Percentiles rank a stretch among this genome's conserved stretches.
Evolutionary conservation across 2,113 vertebrate species (phyloP).

Genomic region (Erinaceus europaeus): DNA sequence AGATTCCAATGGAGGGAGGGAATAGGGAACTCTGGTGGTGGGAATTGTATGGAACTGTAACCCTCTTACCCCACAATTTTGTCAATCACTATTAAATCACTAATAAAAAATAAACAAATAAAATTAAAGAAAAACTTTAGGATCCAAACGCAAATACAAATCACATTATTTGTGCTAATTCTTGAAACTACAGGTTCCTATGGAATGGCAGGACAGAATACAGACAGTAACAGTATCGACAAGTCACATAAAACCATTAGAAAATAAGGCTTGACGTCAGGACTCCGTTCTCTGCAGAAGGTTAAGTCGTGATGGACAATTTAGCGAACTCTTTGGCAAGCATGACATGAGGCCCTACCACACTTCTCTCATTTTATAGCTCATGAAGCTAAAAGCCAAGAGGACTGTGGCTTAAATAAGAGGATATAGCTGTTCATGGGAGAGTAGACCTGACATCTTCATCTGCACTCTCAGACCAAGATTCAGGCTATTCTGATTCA

Average conservation of each 20-base stretch:
- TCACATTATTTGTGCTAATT: neutral
- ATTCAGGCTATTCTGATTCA: no score
- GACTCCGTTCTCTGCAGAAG: neutral
- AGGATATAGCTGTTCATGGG: neutral
- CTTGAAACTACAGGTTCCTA: neutral
- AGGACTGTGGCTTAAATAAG: neutral
- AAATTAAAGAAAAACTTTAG: no score
- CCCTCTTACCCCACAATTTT: no score
- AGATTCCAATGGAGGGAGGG: no score
- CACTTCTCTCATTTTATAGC: neutral
- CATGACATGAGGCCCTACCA: neutral
- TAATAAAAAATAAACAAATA: no score
- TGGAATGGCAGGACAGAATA: neutral
- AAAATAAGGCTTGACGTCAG: no score
- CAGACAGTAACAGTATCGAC: neutral
- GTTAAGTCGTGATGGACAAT: neutral
- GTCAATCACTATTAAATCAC: no score
- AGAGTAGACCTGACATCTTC: neutral
- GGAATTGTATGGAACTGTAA: no score
- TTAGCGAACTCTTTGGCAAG: neutral
- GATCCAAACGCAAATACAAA: neutral
- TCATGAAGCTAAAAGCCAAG: neutral
- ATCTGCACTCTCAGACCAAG: no score
- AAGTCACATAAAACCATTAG: neutral
- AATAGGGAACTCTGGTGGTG: no score